Percentiles rank a stretch among this genome's conserved stretches.
phyloP scores from a whole-genome alignment of 23 tunicate genomes.

The Halocynthia aurantium region DNA sequence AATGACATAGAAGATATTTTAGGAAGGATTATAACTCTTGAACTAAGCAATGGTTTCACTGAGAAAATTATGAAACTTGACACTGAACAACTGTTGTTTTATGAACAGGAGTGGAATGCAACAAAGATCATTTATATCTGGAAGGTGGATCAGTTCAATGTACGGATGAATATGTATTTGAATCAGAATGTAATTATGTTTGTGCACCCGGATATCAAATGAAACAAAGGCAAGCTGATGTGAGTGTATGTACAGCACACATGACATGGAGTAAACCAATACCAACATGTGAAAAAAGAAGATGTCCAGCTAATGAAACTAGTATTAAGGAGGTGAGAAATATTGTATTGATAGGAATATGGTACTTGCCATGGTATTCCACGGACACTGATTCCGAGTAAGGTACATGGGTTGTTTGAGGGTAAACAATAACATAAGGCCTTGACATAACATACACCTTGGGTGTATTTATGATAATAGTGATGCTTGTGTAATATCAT shows the following conservation, averaged over 20 bases:
- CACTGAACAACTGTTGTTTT: not conserved
- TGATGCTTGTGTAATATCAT: no score
- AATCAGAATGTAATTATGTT: slow-evolving; percentile 41
- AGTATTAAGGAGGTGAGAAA: slow-evolving; percentile 29
- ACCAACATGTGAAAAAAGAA: slow-evolving; percentile 44
- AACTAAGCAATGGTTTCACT: no score
- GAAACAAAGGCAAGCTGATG: slow-evolving; percentile 49
- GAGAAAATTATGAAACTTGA: no score
- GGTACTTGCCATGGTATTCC: no score
- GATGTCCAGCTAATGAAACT: slow-evolving; percentile 64
- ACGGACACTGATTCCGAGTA: no score
- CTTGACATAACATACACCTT: no score
- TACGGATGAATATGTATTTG: slow-evolving; percentile 33
- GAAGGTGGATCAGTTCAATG: slow-evolving; percentile 43
- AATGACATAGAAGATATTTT: no score
- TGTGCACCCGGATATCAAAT: slow-evolving; percentile 70
- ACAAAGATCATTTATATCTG: slow-evolving; percentile 27
- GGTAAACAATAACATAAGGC: no score
- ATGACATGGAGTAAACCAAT: slow-evolving; percentile 31
- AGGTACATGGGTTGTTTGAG: no score
- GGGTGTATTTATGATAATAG: no score
- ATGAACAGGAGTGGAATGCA: slow-evolving; percentile 29
- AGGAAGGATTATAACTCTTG: no score
- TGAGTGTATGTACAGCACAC: slow-evolving; percentile 16
- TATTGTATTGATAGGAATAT: not conserved